A percentile compares a stretch with the other conserved stretches of the same genome.
Conservation (phyloP, 2,888 invertebrate genomes). For the Synanthedon vespiformis region DNA sequence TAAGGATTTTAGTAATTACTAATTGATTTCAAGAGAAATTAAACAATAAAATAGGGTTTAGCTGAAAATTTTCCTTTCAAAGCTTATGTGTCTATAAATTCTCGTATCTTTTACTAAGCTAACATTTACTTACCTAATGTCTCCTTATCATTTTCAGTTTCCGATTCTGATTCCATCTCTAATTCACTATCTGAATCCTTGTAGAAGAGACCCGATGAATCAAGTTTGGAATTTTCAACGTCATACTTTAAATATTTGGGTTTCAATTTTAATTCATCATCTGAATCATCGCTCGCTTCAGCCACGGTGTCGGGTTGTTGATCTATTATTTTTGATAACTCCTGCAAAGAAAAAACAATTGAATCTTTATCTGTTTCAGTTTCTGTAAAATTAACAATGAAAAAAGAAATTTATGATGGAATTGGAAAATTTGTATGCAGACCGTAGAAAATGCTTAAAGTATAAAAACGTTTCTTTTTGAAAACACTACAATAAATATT, state of each 20-base stretch:
- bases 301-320: constrained; percentile 76
- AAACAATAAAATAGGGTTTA: constrained; percentile 1
- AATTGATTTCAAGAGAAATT: too few species aligned
- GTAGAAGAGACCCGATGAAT: constrained; percentile 78
- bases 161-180: constrained; percentile 70
- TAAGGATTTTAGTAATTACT: background rate
- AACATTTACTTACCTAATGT: constrained; percentile 53
- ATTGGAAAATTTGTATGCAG: background rate
- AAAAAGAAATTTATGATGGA: too few species aligned
- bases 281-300: constrained; percentile 74
- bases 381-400: too few species aligned
- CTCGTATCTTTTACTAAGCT: background rate
- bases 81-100: background rate
- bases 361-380: too few species aligned
- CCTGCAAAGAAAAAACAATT: constrained; percentile 38
- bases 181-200: constrained; percentile 75
- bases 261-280: constrained; percentile 63
- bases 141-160: constrained; percentile 67
- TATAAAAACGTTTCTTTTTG: background rate
- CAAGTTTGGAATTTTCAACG: constrained; percentile 74
- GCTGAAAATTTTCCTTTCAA: background rate
- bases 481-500: too few species aligned
- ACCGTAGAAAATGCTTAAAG: background rate
- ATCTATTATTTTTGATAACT: constrained; percentile 67
- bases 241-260: constrained; percentile 73